Evolutionary conservation across 2,797 vertebrate species (phyloP).

Genomic region (Brotula barbata): DNA sequence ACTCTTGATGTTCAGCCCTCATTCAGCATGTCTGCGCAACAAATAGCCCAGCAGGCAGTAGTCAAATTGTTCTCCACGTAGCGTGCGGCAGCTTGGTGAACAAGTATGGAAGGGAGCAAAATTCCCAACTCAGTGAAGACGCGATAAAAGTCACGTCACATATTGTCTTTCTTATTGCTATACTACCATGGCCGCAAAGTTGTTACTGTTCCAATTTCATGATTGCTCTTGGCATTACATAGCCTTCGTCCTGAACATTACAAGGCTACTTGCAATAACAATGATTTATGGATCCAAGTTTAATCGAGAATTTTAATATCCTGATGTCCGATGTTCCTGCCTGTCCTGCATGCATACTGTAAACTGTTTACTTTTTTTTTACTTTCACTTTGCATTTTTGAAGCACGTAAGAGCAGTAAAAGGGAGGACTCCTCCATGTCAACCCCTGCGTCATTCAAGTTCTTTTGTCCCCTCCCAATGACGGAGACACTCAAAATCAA

Average conservation of each 20-base stretch:
- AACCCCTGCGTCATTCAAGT: no score
- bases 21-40: slow-evolving; percentile 50
- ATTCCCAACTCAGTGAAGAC: slow-evolving; percentile 38
- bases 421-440: no score
- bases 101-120: no score
- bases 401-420: no score
- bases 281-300: slow-evolving; percentile 63
- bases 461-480: no score
- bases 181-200: background rate
- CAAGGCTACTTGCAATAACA: slow-evolving; percentile 37
- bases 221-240: slow-evolving; percentile 26
- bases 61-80: slow-evolving; percentile 56
- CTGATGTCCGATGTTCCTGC: slow-evolving; percentile 31
- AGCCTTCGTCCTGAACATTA: slow-evolving; percentile 34
- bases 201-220: background rate
- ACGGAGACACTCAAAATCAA: no score
- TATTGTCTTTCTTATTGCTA: slow-evolving; percentile 28
- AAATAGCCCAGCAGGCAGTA: slow-evolving; percentile 61
- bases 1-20: slow-evolving; percentile 60
- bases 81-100: slow-evolving; percentile 52
- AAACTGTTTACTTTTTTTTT: no score
- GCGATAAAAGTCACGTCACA: slow-evolving; percentile 49
- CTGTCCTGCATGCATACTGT: no score
- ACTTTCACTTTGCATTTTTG: no score
- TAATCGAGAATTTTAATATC: slow-evolving; percentile 52